A percentile compares a stretch with the other conserved stretches of the same genome.
These are phyloP conservation scores for Biston stratarius DNA, from an alignment of 2,888 invertebrate species.

Conservation along the genomic window DNA sequence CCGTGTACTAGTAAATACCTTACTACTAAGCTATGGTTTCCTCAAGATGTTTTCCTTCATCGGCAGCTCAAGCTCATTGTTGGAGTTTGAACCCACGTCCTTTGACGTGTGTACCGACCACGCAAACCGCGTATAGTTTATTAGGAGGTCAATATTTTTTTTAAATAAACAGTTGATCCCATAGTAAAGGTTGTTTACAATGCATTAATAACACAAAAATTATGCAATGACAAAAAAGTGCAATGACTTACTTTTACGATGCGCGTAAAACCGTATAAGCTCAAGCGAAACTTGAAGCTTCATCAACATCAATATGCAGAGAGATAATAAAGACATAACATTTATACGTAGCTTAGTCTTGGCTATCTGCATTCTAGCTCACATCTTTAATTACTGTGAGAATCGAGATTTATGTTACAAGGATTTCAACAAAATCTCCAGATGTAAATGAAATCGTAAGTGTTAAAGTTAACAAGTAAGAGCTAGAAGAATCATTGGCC, in stretches of 20 bases:
- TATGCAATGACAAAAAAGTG: no score
- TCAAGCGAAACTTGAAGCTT: background rate
- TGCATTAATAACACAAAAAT: no score
- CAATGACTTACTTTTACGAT: background rate
- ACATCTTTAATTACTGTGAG: slow-evolving; percentile 15
- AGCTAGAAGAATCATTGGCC: background rate
- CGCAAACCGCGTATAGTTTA: no score
- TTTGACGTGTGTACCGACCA: no score
- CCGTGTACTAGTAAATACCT: no score
- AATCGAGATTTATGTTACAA: slow-evolving; percentile 21
- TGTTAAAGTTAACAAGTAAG: background rate
- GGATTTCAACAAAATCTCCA: slow-evolving; percentile 15
- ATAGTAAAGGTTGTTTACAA: no score
- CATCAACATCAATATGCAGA: background rate
- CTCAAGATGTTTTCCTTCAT: no score
- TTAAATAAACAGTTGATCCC: no score
- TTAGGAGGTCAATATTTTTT: no score
- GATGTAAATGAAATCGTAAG: background rate
- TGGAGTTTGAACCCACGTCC: no score
- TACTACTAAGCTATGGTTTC: no score
- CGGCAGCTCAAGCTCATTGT: no score
- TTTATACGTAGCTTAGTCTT: background rate
- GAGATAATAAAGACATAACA: background rate
- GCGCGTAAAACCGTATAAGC: background rate
- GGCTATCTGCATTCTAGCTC: slow-evolving; percentile 5